These are phyloP conservation scores for Seison nebaliae DNA, from an alignment of 1,140 invertebrate genomes.

Conservation along the genomic window DNA sequence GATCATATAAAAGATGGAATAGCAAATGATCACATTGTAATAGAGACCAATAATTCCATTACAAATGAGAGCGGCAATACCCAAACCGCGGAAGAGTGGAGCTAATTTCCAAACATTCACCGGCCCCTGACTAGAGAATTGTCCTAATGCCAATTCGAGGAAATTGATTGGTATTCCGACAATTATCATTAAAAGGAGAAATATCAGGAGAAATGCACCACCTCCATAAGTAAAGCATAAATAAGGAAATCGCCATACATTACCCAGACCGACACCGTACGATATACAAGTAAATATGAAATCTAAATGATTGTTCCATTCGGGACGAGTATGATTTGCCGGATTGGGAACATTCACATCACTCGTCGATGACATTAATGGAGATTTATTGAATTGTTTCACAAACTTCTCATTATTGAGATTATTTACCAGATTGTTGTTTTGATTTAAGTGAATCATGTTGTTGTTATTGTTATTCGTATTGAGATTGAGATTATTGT, in stretches of 20 bases:
- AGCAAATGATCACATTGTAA: constrained; percentile 13
- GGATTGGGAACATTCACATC: too few relatives aligned
- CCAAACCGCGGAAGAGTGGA: constrained; percentile 45
- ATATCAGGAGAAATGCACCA: constrained; percentile 44
- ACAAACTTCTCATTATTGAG: too few relatives aligned
- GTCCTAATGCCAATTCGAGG: constrained; percentile 47
- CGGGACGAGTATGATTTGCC: too few relatives aligned
- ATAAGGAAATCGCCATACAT: constrained; percentile 82
- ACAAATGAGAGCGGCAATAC: constrained; percentile 1
- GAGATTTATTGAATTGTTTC: too few relatives aligned
- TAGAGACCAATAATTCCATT: constrained; percentile 13
- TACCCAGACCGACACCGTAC: constrained; percentile 41
- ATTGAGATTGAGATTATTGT: too few relatives aligned
- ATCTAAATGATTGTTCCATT: constrained; percentile 11
- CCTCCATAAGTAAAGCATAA: constrained; percentile 75
- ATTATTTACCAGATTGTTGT: too few relatives aligned
- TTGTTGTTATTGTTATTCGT: too few relatives aligned
- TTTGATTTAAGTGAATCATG: too few relatives aligned
- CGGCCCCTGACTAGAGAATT: constrained; percentile 45
- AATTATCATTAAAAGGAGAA: constrained; percentile 35
- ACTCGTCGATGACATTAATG: too few relatives aligned
- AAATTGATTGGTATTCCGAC: constrained; percentile 45
- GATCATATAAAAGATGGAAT: constrained; percentile 11
- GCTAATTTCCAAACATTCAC: constrained; percentile 49
- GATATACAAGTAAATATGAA: constrained; percentile 11